Percentiles rank a stretch among this genome's conserved stretches.
Evolutionary conservation across 2,113 vertebrate genomes (phyloP).

Genomic region (Leiothrix lutea): DNA sequence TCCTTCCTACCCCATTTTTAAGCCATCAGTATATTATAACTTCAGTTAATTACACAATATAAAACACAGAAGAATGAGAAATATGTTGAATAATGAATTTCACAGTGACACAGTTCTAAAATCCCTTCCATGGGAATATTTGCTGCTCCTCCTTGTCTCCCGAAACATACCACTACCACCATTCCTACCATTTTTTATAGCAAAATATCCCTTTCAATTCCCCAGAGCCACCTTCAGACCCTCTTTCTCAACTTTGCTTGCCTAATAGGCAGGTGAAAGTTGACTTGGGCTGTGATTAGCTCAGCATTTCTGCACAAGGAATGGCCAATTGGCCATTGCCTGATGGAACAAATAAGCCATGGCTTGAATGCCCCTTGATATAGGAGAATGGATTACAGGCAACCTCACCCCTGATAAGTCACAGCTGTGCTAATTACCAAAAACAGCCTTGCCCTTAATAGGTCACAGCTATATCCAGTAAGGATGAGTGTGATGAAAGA

Average conservation of each 20-base stretch:
- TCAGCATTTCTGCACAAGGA: neutral
- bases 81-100: neutral
- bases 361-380: neutral
- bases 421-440: neutral
- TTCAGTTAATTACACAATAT: neutral
- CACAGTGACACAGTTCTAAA: neutral
- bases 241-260: neutral
- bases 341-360: neutral
- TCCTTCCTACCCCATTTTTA: neutral
- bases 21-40: neutral
- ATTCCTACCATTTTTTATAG: neutral
- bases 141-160: neutral
- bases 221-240: neutral
- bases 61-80: neutral
- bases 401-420: neutral
- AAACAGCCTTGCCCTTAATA: neutral
- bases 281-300: neutral
- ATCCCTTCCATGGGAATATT: neutral
- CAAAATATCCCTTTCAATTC: neutral
- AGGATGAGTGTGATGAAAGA: neutral
- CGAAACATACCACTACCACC: neutral
- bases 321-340: neutral
- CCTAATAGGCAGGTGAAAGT: neutral
- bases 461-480: neutral
- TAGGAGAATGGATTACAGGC: neutral